Evolutionary conservation across 2,888 invertebrate genomes (phyloP).

Genomic region (Himalopsyche kuldschensis): DNA sequence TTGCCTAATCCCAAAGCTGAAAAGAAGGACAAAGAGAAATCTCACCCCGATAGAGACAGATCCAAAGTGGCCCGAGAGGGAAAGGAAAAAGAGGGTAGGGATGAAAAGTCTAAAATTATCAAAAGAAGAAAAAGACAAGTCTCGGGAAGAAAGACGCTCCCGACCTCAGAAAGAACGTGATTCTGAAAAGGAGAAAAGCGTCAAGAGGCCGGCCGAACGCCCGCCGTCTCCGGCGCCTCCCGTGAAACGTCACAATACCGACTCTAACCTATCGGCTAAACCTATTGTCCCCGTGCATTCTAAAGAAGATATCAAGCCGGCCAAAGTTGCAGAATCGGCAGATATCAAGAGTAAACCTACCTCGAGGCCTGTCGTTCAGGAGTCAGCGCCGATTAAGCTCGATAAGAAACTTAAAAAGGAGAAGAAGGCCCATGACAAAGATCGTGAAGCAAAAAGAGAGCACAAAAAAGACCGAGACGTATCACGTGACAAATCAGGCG

Average conservation of each 20-base stretch:
- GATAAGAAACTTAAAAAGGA: conserved; percentile 65
- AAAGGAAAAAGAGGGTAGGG: conserved; percentile 49
- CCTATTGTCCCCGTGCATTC: conserved; percentile 37
- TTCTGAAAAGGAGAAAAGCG: conserved; percentile 59
- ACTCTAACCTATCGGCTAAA: conserved; percentile 49
- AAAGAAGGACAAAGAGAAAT: conserved; percentile 62
- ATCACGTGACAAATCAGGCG: conserved; percentile 43
- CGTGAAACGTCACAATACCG: conserved; percentile 50
- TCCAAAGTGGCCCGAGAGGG: conserved; percentile 54
- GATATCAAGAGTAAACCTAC: conserved; percentile 33
- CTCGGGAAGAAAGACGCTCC: conserved; percentile 54
- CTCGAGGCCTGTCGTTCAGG: neutral
- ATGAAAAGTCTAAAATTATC: conserved; percentile 53
- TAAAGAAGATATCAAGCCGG: conserved; percentile 33
- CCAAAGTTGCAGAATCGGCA: conserved; percentile 30
- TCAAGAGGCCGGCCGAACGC: conserved; percentile 54
- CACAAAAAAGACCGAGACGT: conserved; percentile 60
- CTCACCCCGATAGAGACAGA: conserved; percentile 50
- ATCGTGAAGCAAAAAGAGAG: conserved; percentile 61
- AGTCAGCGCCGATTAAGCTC: conserved; percentile 44
- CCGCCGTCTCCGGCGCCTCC: conserved; percentile 51
- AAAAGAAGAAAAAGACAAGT: conserved; percentile 57
- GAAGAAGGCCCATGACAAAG: conserved; percentile 67
- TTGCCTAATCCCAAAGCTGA: conserved; percentile 50
- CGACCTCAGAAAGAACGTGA: conserved; percentile 63